Conservation (phyloP, 1,140 invertebrate species). For the Drosophila arizonae region DNA sequence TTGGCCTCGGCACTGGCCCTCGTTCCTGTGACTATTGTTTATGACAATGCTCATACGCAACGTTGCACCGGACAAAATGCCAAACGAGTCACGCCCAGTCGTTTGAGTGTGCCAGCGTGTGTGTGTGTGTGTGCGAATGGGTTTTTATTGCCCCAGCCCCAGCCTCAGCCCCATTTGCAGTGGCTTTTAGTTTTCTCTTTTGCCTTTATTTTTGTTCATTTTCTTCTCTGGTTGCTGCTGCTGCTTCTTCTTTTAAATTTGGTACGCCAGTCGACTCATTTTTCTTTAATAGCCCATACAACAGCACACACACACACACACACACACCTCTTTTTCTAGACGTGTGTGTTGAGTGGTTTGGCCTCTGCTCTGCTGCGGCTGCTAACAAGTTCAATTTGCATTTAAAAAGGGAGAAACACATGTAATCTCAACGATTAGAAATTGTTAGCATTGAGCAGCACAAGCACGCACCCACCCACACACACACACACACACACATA, state of each 20-base stretch:
- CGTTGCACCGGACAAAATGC: conserved; percentile 38
- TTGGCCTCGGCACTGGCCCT: conserved; percentile 20
- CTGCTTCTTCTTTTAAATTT: conserved; percentile 27
- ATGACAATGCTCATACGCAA: conserved; percentile 48
- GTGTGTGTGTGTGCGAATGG: conserved; percentile 1
- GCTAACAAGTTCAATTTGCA: conserved; percentile 79
- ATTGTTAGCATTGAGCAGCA: conserved; percentile 59
- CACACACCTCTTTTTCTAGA: background rate
- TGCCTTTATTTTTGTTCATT: background rate
- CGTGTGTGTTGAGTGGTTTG: conserved; percentile 53
- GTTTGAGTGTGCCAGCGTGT: background rate
- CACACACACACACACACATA: conserved; percentile 1
- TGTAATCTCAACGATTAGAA: conserved; percentile 79
- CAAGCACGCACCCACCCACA: conserved; percentile 3
- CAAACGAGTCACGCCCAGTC: conserved; percentile 31
- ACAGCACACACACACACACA: background rate
- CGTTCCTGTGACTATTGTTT: conserved; percentile 41
- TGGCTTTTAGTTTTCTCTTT: conserved; percentile 12
- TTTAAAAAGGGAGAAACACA: conserved; percentile 78
- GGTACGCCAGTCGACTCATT: conserved; percentile 22
- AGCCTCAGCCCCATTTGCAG: conserved; percentile 32
- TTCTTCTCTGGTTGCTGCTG: background rate
- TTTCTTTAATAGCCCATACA: conserved; percentile 29
- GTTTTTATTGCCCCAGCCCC: conserved; percentile 37
- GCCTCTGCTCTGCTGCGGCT: conserved; percentile 55